These are phyloP conservation scores for Brenthis daphne DNA, from an alignment of 2,888 invertebrate species.

Conservation along the genomic window DNA sequence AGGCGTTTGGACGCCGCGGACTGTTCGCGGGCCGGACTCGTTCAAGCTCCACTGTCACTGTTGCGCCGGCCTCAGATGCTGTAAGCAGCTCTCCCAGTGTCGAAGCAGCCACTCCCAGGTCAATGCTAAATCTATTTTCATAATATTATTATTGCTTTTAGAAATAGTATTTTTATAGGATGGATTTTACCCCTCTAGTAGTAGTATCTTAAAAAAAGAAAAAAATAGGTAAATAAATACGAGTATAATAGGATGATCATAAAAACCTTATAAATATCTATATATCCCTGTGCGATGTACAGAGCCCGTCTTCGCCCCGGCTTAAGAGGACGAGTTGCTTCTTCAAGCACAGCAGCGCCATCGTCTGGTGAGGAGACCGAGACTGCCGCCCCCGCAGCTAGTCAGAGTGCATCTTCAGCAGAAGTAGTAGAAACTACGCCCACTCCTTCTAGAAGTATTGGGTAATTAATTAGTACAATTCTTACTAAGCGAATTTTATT, in stretches of 20 bases:
- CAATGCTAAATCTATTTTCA: constrained; percentile 12
- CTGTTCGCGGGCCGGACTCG: constrained; percentile 70
- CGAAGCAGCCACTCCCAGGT: constrained; percentile 66
- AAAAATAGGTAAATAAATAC: too few relatives aligned
- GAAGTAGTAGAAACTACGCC: constrained; percentile 70
- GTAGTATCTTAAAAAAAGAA: too few relatives aligned
- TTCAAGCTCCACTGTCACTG: constrained; percentile 61
- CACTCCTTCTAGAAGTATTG: constrained; percentile 61
- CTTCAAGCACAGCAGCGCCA: constrained; percentile 61
- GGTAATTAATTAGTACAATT: constrained; percentile 47
- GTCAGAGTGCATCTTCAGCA: constrained; percentile 51
- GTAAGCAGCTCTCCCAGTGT: constrained; percentile 52
- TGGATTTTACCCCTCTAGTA: not conserved
- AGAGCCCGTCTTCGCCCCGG: constrained; percentile 78
- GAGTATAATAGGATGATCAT: too few relatives aligned
- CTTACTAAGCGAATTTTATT: too few relatives aligned
- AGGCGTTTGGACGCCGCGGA: constrained; percentile 72
- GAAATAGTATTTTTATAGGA: not conserved
- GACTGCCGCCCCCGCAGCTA: constrained; percentile 51
- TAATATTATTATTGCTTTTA: not conserved
- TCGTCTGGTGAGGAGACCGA: constrained; percentile 48
- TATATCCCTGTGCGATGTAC: constrained; percentile 12
- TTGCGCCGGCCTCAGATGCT: constrained; percentile 57
- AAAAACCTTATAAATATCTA: too few relatives aligned
- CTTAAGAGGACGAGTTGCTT: constrained; percentile 52